phyloP scores from a whole-genome alignment of 2,113 vertebrate species.

The Ornithorhynchus anatinus region DNA sequence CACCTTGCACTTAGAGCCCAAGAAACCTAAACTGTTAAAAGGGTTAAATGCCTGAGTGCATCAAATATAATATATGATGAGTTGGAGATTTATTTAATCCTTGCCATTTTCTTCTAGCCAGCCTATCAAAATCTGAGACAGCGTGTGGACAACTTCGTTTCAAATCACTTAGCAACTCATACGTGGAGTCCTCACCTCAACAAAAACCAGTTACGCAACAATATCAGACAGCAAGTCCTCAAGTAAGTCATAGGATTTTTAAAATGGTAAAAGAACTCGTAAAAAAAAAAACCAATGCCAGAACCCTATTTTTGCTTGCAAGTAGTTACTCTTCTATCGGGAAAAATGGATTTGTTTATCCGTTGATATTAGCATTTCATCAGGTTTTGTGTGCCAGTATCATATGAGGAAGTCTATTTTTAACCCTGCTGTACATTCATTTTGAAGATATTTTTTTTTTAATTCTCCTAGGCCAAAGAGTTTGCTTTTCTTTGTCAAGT shows the following conservation, averaged over 20 bases:
- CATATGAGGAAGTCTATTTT: not conserved
- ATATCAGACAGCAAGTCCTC: slow-evolving; percentile 93
- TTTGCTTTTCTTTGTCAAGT: not conserved
- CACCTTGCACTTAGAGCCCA: not conserved
- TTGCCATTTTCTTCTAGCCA: slow-evolving; percentile 72
- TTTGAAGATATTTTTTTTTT: not conserved
- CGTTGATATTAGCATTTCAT: not conserved
- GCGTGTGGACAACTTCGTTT: slow-evolving; percentile 97
- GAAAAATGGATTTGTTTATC: not conserved
- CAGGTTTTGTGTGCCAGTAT: not conserved
- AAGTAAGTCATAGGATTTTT: slow-evolving; percentile 80
- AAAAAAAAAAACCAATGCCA: not conserved
- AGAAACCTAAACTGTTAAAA: not conserved
- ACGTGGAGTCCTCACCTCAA: slow-evolving; percentile 98
- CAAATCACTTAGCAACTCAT: slow-evolving; percentile 95
- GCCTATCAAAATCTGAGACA: slow-evolving; percentile 96
- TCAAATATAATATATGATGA: not conserved
- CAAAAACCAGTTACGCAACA: slow-evolving; percentile 98
- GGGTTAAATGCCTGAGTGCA: not conserved
- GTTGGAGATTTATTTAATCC: not conserved
- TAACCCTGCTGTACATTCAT: not conserved
- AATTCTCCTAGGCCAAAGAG: not conserved
- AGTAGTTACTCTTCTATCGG: not conserved
- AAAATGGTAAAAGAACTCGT: not conserved
- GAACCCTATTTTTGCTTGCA: not conserved